Conservation (phyloP, 2,113 vertebrate species). For the Ammodytes dubius region DNA sequence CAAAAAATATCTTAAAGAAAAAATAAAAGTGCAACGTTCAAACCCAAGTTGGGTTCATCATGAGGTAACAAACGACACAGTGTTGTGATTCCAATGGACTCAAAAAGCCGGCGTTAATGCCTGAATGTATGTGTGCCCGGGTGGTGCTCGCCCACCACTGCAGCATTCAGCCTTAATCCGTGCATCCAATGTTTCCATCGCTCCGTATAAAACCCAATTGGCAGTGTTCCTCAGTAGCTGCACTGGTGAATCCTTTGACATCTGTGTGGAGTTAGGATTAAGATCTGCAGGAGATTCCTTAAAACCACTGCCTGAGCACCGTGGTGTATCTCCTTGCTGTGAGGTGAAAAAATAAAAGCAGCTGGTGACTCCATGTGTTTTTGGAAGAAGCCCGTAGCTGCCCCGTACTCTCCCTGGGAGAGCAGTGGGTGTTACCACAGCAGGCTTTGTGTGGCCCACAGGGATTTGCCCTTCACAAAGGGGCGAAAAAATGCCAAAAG, state of each 20-base stretch:
- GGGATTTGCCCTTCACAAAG: slow-evolving; percentile 49
- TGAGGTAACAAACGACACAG: background rate
- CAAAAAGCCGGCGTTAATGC: background rate
- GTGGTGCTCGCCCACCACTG: background rate
- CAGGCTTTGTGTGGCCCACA: background rate
- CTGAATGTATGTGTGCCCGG: background rate
- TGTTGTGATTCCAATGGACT: background rate
- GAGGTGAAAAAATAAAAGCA: slow-evolving; percentile 64
- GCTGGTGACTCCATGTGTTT: slow-evolving; percentile 46
- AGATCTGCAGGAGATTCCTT: slow-evolving; percentile 44
- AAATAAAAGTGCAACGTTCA: background rate
- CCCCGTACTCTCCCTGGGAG: slow-evolving; percentile 35
- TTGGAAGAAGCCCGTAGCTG: slow-evolving; percentile 20
- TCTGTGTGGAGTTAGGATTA: slow-evolving; percentile 14
- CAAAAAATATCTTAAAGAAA: too few relatives aligned
- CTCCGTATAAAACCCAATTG: slow-evolving; percentile 30
- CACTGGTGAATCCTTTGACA: slow-evolving; percentile 29
- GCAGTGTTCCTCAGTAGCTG: slow-evolving; percentile 19
- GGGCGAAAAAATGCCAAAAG: slow-evolving; percentile 2
- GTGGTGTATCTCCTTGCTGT: slow-evolving; percentile 35
- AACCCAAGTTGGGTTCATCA: background rate
- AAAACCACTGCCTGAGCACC: slow-evolving; percentile 33
- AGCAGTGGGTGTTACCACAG: slow-evolving; percentile 41
- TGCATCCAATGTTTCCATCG: slow-evolving; percentile 15
- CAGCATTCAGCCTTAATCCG: slow-evolving; percentile 2